phyloP scores from a whole-genome alignment of 2,888 invertebrate species.

The Linyphia triangularis region DNA sequence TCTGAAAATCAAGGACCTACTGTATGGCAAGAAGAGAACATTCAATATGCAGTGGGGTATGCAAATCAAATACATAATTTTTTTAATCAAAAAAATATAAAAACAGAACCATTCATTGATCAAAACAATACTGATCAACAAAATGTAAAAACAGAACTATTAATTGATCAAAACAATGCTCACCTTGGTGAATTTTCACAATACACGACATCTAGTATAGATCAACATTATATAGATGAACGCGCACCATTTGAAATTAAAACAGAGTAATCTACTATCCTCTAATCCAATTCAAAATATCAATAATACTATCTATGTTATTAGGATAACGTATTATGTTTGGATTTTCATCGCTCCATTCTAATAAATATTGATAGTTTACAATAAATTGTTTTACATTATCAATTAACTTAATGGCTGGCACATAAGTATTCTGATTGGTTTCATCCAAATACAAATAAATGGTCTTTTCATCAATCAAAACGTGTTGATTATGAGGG shows the following conservation, averaged over 20 bases:
- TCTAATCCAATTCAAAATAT: constrained; percentile 8
- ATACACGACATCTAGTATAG: no score
- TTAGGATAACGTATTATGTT: neutral
- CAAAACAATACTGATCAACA: neutral
- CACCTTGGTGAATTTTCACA: no score
- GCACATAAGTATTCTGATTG: neutral
- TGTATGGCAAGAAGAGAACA: no score
- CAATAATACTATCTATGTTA: neutral
- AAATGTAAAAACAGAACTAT: neutral
- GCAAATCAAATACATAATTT: no score
- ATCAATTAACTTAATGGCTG: neutral
- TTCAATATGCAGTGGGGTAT: no score
- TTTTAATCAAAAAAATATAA: no score
- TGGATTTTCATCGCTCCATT: constrained; percentile 8
- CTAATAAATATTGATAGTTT: constrained; percentile 12
- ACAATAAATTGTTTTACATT: constrained; percentile 2
- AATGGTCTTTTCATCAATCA: neutral
- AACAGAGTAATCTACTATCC: neutral
- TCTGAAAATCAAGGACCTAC: no score
- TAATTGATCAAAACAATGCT: no score
- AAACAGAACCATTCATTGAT: neutral
- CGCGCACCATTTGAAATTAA: neutral
- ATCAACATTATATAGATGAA: neutral
- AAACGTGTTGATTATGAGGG: constrained; percentile 9
- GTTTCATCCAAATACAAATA: constrained; percentile 29